Conservation (phyloP, 2,113 vertebrate genomes). For the Hucho hucho region DNA sequence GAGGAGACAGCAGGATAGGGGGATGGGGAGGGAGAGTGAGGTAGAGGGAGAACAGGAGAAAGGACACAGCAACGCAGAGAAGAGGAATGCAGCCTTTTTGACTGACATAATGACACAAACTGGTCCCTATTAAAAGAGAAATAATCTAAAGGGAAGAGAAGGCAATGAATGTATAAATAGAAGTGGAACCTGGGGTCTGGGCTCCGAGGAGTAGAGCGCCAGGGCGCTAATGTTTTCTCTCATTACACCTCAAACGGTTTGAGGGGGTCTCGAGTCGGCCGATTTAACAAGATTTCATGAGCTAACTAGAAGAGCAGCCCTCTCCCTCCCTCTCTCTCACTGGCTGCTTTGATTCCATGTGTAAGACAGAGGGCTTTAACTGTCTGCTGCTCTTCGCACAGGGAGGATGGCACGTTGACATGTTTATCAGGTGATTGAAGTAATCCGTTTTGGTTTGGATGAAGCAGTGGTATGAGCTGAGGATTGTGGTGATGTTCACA, state of each 20-base stretch:
- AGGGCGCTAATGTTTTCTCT: conserved; percentile 67
- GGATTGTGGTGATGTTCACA: conserved; percentile 1
- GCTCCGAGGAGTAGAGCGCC: conserved; percentile 58
- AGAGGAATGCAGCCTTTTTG: conserved; percentile 58
- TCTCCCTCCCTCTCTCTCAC: neutral
- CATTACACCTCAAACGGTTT: conserved; percentile 68
- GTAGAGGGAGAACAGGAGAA: neutral
- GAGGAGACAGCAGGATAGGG: conserved; percentile 5
- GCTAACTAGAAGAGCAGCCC: conserved; percentile 51
- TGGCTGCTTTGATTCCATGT: conserved; percentile 34
- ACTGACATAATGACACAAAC: conserved; percentile 52
- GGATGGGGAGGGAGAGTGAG: conserved; percentile 14
- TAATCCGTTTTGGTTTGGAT: conserved; percentile 49
- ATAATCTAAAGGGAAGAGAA: conserved; percentile 42
- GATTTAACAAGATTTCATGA: conserved; percentile 60
- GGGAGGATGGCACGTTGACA: conserved; percentile 18
- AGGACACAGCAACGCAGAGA: conserved; percentile 23
- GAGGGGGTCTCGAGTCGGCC: conserved; percentile 21
- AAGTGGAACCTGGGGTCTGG: conserved; percentile 54
- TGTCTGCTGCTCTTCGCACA: neutral
- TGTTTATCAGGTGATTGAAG: conserved; percentile 27
- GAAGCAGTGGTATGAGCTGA: conserved; percentile 29
- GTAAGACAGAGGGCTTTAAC: neutral
- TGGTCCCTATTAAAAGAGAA: conserved; percentile 47
- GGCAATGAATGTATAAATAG: conserved; percentile 65